Evolutionary conservation across 2,113 vertebrate genomes (phyloP).

Genomic region (Peromyscus californicus): DNA sequence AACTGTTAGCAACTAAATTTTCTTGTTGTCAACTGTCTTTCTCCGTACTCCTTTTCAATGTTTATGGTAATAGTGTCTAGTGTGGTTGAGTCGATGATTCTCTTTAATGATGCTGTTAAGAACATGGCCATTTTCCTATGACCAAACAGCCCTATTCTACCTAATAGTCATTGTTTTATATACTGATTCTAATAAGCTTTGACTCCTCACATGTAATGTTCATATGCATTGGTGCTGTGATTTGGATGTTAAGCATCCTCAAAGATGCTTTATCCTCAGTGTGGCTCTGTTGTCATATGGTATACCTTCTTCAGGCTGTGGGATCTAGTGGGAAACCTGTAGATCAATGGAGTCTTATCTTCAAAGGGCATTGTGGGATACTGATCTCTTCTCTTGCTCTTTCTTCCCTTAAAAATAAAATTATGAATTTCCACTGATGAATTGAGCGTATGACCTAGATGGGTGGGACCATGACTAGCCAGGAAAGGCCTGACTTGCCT

Average conservation of each 20-base stretch:
- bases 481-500: neutral
- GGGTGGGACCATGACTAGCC: fast-evolving
- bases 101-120: neutral
- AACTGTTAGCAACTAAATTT: neutral
- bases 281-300: neutral
- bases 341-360: neutral
- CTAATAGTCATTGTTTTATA: neutral
- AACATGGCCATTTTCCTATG: neutral
- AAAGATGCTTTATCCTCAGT: neutral
- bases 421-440: neutral
- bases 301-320: neutral
- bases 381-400: neutral
- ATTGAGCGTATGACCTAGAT: neutral
- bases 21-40: too few species aligned
- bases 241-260: neutral
- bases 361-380: neutral
- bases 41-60: neutral
- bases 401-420: neutral
- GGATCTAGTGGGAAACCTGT: neutral
- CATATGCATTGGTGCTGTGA: neutral
- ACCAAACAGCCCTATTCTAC: neutral
- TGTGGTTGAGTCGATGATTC: fast-evolving
- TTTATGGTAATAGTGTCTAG: neutral
- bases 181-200: neutral
- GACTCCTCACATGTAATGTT: neutral